These are phyloP conservation scores for Uloborus diversus DNA, from an alignment of 1,140 invertebrate genomes.

Conservation along the genomic window DNA sequence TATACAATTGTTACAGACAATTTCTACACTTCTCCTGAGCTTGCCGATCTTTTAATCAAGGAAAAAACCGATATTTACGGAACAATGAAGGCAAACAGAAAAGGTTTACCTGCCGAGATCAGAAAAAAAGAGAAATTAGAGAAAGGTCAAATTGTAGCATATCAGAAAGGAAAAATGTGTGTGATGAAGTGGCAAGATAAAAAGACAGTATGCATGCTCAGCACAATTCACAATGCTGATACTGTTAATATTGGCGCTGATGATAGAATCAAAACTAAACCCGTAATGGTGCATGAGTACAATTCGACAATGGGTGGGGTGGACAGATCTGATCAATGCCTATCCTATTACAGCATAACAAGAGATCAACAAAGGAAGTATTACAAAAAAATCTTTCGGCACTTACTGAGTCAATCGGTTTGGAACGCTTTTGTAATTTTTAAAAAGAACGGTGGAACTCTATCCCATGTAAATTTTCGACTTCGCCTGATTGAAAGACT, in stretches of 20 bases:
- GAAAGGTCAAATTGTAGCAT: not conserved
- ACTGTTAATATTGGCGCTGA: not conserved
- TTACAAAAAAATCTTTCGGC: not conserved
- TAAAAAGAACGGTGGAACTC: not conserved
- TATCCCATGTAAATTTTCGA: not conserved
- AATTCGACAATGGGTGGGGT: not conserved
- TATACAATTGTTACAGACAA: not conserved
- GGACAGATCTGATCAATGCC: not conserved
- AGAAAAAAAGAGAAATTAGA: not conserved
- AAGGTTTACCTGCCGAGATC: not conserved
- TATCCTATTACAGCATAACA: not conserved
- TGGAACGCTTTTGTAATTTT: not conserved
- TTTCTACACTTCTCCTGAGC: not conserved
- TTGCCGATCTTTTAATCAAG: not conserved
- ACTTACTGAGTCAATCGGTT: not conserved
- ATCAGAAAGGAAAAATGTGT: slow-evolving; percentile 6
- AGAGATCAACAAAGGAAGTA: not conserved
- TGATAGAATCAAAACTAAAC: not conserved
- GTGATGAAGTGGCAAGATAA: not conserved
- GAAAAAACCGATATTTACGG: not conserved
- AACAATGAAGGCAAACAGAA: not conserved
- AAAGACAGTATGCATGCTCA: not conserved
- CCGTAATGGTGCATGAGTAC: not conserved
- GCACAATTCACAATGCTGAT: not conserved
- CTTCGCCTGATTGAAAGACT: not conserved